Conservation (phyloP, 2,797 vertebrate species). For the Leptoclinus maculatus region DNA sequence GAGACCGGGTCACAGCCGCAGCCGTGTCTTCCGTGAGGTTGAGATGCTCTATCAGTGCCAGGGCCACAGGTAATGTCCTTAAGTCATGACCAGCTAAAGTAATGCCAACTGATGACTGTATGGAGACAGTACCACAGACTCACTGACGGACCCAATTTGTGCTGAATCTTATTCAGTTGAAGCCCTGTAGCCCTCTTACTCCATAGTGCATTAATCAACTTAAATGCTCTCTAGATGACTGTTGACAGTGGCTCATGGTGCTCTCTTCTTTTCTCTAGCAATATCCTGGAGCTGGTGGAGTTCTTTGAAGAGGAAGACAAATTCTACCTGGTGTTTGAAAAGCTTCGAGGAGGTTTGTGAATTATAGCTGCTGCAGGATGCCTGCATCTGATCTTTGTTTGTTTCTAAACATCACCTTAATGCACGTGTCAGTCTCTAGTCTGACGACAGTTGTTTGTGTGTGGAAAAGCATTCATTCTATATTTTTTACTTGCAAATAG, state of each 20-base stretch:
- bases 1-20: conserved; percentile 94
- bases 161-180: background rate
- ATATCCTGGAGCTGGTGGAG: conserved; percentile 97
- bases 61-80: conserved; percentile 90
- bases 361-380: background rate
- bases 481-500: background rate
- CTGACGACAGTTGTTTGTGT: conserved; percentile 7
- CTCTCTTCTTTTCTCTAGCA: conserved; percentile 79
- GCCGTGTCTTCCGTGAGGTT: conserved; percentile 96
- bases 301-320: conserved; percentile 99
- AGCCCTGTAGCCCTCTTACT: background rate
- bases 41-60: conserved; percentile 99
- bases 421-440: background rate
- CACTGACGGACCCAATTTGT: background rate
- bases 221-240: background rate
- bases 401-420: conserved; percentile 11
- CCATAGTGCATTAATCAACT: background rate
- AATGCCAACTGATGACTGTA: conserved; percentile 11
- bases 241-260: background rate
- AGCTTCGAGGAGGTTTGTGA: conserved; percentile 92
- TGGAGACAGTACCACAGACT: background rate
- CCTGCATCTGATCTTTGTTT: conserved; percentile 4
- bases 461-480: background rate
- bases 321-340: conserved; percentile 98
- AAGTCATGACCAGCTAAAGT: background rate